A percentile compares a stretch with the other conserved stretches of the same genome.
Conservation (phyloP, 2,113 vertebrate genomes). For the Vidua chalybeata region DNA sequence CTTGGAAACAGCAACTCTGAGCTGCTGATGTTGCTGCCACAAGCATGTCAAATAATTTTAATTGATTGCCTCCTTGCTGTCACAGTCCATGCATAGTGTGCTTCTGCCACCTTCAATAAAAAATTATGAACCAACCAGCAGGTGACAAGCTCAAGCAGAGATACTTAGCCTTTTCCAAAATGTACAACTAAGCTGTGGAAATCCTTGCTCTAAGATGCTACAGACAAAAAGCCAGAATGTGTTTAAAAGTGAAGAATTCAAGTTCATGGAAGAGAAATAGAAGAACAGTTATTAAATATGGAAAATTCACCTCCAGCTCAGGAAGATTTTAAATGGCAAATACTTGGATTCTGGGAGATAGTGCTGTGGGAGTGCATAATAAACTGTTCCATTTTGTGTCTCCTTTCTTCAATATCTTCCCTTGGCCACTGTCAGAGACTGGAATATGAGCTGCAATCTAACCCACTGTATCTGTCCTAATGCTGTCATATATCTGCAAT, state of each 20-base stretch:
- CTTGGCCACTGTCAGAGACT: neutral
- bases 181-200: neutral
- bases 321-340: neutral
- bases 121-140: conserved; percentile 3
- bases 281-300: neutral
- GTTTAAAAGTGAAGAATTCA: neutral
- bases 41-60: conserved; percentile 10
- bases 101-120: conserved; percentile 27
- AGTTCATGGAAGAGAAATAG: neutral
- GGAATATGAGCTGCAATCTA: rapidly evolving
- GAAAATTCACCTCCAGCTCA: neutral
- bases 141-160: neutral
- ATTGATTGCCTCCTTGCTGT: conserved; percentile 16
- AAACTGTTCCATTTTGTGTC: neutral
- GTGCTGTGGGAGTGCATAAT: neutral
- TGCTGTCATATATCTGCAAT: neutral
- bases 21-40: neutral
- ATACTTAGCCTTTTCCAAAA: neutral
- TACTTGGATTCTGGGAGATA: neutral
- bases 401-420: neutral
- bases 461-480: neutral
- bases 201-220: neutral
- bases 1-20: neutral
- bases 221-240: rapidly evolving
- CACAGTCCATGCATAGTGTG: neutral